phyloP scores from a whole-genome alignment of 1,140 invertebrate genomes.

The Reticulitermes speratus region DNA sequence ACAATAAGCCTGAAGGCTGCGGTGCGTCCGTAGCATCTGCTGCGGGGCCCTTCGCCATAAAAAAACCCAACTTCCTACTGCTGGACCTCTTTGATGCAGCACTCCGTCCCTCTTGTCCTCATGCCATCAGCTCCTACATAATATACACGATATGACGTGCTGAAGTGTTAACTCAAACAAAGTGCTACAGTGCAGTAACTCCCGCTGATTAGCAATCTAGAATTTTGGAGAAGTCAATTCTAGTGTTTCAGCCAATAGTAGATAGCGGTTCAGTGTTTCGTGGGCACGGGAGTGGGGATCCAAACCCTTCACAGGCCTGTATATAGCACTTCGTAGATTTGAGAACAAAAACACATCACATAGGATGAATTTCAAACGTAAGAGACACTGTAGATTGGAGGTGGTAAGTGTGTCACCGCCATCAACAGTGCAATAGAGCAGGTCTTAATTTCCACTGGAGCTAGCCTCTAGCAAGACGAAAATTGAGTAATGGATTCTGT shows the following conservation, averaged over 20 bases:
- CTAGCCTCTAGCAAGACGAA: neutral
- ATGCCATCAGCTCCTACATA: constrained; percentile 8
- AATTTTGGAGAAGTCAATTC: constrained; percentile 17
- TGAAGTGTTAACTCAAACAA: constrained; percentile 30
- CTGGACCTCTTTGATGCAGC: neutral
- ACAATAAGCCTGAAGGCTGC: no score
- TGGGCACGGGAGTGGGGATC: no score
- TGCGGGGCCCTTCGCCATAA: no score
- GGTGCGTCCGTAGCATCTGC: no score
- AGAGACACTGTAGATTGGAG: no score
- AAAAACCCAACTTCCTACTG: no score
- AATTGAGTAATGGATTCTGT: neutral
- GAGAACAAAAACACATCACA: no score
- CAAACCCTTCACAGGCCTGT: no score
- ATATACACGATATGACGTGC: constrained; percentile 18
- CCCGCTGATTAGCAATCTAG: constrained; percentile 30
- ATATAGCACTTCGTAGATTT: no score
- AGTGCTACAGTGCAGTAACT: constrained; percentile 12
- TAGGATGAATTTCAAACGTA: no score
- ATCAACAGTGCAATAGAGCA: neutral
- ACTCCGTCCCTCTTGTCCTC: neutral
- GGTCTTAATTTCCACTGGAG: neutral
- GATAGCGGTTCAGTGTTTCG: neutral
- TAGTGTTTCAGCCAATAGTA: neutral
- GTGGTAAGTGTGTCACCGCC: no score